Conservation (phyloP, 2,113 vertebrate genomes). For the Neotoma lepida region DNA sequence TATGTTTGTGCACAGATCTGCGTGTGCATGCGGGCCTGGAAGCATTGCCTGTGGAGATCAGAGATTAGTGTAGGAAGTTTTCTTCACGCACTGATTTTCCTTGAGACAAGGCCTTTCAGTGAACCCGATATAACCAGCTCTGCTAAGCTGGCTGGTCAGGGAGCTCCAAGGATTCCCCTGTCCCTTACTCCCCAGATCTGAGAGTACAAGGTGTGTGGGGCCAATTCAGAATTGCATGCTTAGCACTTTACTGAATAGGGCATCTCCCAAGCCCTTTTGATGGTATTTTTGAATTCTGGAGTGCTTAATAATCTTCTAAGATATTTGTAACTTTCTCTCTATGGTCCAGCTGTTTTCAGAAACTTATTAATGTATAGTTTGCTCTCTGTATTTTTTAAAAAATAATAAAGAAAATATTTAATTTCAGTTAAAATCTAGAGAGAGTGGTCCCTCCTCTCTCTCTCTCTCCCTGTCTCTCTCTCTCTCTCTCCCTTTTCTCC, state of each 20-base stretch:
- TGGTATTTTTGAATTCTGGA: background rate
- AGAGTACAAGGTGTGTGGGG: background rate
- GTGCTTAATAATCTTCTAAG: background rate
- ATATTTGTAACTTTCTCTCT: background rate
- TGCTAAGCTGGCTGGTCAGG: background rate
- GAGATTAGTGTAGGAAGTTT: background rate
- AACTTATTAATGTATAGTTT: background rate
- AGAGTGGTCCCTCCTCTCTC: background rate
- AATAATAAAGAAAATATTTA: background rate
- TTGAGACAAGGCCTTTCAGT: background rate
- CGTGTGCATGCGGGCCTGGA: background rate
- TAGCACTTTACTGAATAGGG: too few relatives aligned
- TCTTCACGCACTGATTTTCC: background rate
- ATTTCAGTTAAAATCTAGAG: background rate
- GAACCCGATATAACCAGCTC: background rate
- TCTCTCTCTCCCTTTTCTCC: background rate
- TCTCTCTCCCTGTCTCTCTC: background rate
- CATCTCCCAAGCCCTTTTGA: background rate
- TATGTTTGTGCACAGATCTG: background rate
- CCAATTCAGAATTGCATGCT: too few relatives aligned
- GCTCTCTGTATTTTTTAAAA: too few relatives aligned
- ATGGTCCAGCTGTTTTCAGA: background rate
- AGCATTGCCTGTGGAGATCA: background rate
- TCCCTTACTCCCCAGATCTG: background rate
- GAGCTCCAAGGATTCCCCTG: background rate